Conservation (phyloP, 2,797 vertebrate species). For the Hephaestus fuliginosus region DNA sequence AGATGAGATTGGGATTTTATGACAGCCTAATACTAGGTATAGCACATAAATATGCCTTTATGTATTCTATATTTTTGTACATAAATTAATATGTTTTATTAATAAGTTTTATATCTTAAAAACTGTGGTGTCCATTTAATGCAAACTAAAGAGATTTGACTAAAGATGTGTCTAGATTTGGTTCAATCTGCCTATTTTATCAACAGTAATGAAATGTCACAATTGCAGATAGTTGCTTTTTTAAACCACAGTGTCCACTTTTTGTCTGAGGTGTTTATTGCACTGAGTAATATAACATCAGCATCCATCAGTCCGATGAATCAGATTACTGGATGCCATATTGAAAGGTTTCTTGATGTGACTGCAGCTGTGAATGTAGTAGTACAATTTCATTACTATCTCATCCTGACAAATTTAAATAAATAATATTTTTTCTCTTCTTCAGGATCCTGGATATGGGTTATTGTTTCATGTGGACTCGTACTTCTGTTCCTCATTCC, state of each 20-base stretch:
- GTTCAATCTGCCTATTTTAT: neutral
- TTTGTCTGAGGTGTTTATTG: neutral
- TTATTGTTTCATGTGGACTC: conserved; percentile 48
- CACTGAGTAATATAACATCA: neutral
- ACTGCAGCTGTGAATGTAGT: neutral
- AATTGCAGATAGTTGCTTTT: neutral
- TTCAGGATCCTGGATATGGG: conserved; percentile 75
- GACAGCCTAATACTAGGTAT: too few species aligned
- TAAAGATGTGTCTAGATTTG: neutral
- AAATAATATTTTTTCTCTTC: conserved; percentile 20
- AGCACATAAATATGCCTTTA: too few species aligned
- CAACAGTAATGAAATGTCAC: neutral
- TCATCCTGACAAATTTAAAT: neutral
- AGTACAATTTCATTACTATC: neutral
- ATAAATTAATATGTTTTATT: neutral
- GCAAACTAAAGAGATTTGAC: too few species aligned
- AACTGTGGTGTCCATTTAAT: too few species aligned
- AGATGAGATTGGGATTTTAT: too few species aligned
- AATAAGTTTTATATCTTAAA: neutral
- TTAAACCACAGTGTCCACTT: neutral
- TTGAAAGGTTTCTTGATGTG: neutral
- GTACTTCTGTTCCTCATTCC: conserved; percentile 70
- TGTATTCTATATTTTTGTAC: neutral
- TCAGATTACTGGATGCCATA: neutral
- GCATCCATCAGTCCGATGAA: neutral